Conservation (phyloP, 2,888 invertebrate species). For the Dorcus hopei region DNA sequence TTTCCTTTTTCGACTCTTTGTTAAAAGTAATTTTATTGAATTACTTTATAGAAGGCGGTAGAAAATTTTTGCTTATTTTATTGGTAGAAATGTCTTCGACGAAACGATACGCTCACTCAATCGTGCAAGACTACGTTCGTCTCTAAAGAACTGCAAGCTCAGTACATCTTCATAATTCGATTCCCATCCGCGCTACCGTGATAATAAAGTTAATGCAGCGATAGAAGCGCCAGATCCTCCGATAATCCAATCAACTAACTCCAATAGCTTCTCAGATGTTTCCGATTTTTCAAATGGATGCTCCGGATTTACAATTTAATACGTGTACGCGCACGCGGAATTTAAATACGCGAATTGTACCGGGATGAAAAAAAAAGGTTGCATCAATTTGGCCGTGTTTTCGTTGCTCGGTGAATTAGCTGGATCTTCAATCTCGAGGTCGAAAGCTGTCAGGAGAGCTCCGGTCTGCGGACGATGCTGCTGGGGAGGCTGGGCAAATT, state of each 20-base stretch:
- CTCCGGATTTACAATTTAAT: conserved; percentile 28
- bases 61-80: too few relatives aligned
- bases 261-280: conserved; percentile 38
- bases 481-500: conserved; percentile 18
- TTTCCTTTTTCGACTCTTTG: too few relatives aligned
- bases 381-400: too few relatives aligned
- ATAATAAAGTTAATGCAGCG: conserved; percentile 42
- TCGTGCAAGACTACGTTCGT: conserved; percentile 1
- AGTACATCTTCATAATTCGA: conserved; percentile 32
- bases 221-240: conserved; percentile 37
- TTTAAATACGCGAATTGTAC: too few relatives aligned
- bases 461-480: not conserved
- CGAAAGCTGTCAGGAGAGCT: too few relatives aligned
- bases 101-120: not conserved
- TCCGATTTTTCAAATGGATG: conserved; percentile 37
- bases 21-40: too few relatives aligned
- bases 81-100: not conserved
- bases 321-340: too few relatives aligned
- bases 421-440: too few relatives aligned
- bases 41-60: too few relatives aligned
- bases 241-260: conserved; percentile 40
- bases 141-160: conserved; percentile 16
- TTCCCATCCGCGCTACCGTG: conserved; percentile 37
- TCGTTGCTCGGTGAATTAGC: too few relatives aligned
- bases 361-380: too few relatives aligned